Percentiles rank a stretch among this genome's conserved stretches.
Evolutionary conservation across 2,797 vertebrate species (phyloP).

Genomic region (Lagocephalus sceleratus): DNA sequence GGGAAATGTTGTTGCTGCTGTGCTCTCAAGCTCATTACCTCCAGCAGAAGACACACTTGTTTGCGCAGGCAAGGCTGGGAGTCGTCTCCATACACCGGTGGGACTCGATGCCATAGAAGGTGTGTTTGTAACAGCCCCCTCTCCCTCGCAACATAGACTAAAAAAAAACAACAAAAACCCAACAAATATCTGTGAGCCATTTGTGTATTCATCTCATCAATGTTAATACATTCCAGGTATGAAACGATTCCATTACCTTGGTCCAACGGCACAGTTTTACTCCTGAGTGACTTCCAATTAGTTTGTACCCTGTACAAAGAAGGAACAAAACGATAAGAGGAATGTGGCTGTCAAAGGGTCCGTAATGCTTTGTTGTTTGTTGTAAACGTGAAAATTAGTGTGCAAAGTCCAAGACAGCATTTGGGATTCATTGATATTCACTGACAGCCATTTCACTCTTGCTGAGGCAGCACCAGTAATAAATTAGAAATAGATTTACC

Average conservation of each 20-base stretch:
- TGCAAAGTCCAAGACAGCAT: too few relatives aligned
- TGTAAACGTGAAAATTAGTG: too few relatives aligned
- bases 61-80: conserved; percentile 92
- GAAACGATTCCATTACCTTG: conserved; percentile 77
- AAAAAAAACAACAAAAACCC: too few relatives aligned
- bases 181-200: background rate
- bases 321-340: conserved; percentile 15
- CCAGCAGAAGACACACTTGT: conserved; percentile 98
- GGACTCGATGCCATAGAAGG: conserved; percentile 94
- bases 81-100: conserved; percentile 97
- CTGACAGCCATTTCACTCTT: too few relatives aligned
- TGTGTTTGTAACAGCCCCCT: conserved; percentile 96
- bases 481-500: too few relatives aligned
- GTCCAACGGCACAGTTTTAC: conserved; percentile 97
- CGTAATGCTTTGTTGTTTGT: too few relatives aligned
- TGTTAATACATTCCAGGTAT: background rate
- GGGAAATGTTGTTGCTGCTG: background rate
- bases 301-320: conserved; percentile 82
- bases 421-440: too few relatives aligned
- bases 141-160: conserved; percentile 93
- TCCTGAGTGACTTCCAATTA: conserved; percentile 94
- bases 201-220: background rate
- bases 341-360: conserved; percentile 1
- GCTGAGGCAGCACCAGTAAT: too few relatives aligned
- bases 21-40: conserved; percentile 72